phyloP scores from a whole-genome alignment of 2,888 invertebrate genomes.

The Drosophila demipolita region DNA sequence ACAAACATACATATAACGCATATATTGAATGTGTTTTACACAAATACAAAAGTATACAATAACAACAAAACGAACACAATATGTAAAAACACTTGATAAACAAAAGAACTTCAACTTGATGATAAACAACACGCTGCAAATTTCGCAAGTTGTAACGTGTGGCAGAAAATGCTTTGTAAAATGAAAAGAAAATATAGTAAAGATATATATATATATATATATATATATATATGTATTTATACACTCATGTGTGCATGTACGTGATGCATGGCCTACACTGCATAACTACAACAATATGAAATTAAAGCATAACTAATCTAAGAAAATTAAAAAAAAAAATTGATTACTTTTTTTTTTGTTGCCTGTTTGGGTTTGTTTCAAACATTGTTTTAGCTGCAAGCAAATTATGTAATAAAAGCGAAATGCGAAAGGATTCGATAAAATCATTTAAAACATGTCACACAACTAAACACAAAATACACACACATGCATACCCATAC shows the following conservation, averaged over 20 bases:
- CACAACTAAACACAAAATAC: slow-evolving; percentile 43
- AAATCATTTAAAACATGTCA: slow-evolving; percentile 58
- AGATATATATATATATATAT: slow-evolving; percentile 24
- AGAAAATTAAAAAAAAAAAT: slow-evolving; percentile 40
- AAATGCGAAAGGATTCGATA: slow-evolving; percentile 55
- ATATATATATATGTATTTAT: slow-evolving; percentile 20
- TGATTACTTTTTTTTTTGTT: slow-evolving; percentile 62
- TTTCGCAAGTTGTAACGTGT: slow-evolving; percentile 1
- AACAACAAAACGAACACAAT: slow-evolving; percentile 44
- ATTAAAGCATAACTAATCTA: slow-evolving; percentile 52
- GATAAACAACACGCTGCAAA: slow-evolving; percentile 27
- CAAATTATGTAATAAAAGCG: slow-evolving; percentile 70
- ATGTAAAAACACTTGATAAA: slow-evolving; percentile 71
- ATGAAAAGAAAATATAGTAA: slow-evolving; percentile 41
- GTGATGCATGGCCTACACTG: slow-evolving; percentile 54
- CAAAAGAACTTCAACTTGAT: slow-evolving; percentile 30
- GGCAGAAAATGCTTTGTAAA: slow-evolving; percentile 68
- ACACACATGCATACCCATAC: slow-evolving; percentile 3
- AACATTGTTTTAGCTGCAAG: slow-evolving; percentile 80
- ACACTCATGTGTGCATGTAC: slow-evolving; percentile 34
- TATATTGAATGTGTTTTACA: slow-evolving; percentile 55
- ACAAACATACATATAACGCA: slow-evolving; percentile 34
- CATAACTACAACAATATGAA: slow-evolving; percentile 56
- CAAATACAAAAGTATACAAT: slow-evolving; percentile 51
- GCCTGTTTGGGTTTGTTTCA: slow-evolving; percentile 67